Base-by-base conservation (phyloP, 2,113 vertebrate genomes). In the Orientallactaga bullata region DNA sequence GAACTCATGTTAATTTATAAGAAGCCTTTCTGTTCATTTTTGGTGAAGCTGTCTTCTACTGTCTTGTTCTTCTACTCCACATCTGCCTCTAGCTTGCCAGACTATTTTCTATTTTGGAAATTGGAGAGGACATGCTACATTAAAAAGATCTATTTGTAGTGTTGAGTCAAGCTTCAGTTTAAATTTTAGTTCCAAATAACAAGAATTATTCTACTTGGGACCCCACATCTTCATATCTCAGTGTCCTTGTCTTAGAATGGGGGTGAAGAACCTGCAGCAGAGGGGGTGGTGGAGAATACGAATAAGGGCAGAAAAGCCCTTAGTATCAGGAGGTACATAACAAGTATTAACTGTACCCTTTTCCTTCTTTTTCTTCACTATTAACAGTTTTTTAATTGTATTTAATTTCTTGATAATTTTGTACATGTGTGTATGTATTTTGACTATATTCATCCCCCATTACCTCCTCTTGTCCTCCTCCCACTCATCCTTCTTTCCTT, bases 11-110 rank as follows among this genome's bases (percentile, higher is more conserved):
- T 77, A 69, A 30, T 68, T 91, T 89, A 61, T 73, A 88, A 85
- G 42, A 71, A 95, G 12, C 20, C 72, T 89, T 83, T 95, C 30
- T 81, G 16, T 88, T 85, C 4, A 2, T 71, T 93, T 90, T 93
- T 89, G 17, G 12, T 47, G 1, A 90, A 71, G 42, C 17, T 83
- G 1, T 89, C 28, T 90, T 65, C 24, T 69, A 51, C 15, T 83
- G 26, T 39, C 39, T 7, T 42, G 7, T 71, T 78, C 7, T 26
- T 30, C 18, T n/a, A 65, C 26, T 80, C 10, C 7, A 73, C 30
- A 32, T 89, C n/a, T 88, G 32, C 8, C 5, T 93, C 82, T 78
- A 30, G 18, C 10, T 94, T 89, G 51, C 66, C 12, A 72, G 13
- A 12, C 26, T 82, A 83, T 76, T 74, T 77, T 21, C 26, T 82